These are phyloP conservation scores for Planococcus citri DNA, from an alignment of 1,140 invertebrate species.

Conservation along the genomic window DNA sequence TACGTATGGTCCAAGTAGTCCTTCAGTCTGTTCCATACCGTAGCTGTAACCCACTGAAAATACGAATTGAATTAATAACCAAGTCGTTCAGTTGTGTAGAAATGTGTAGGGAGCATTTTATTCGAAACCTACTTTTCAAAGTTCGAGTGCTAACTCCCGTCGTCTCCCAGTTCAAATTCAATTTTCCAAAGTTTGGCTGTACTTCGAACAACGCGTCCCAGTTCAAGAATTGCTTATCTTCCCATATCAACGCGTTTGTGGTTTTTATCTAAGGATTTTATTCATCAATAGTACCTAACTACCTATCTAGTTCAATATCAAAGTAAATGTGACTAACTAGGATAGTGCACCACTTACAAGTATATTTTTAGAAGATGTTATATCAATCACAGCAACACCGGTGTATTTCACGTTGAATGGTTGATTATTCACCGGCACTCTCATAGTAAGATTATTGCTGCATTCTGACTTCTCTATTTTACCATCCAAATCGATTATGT, in stretches of 20 bases:
- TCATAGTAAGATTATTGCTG: neutral
- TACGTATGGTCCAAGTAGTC: neutral
- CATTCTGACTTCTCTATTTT: neutral
- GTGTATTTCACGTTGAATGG: neutral
- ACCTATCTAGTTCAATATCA: no score
- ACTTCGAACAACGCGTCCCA: neutral
- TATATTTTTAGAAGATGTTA: neutral
- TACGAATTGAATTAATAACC: neutral
- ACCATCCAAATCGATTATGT: neutral
- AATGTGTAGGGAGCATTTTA: neutral
- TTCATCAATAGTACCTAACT: neutral
- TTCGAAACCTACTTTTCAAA: neutral
- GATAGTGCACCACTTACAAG: neutral
- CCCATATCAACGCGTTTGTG: neutral
- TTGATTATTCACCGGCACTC: neutral
- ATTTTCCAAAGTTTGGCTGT: neutral
- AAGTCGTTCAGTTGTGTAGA: neutral
- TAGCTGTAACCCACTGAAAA: conserved; percentile 3
- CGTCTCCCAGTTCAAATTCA: neutral
- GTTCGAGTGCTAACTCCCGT: neutral
- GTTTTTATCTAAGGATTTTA: conserved; percentile 6
- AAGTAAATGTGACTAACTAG: no score
- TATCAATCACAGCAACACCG: neutral
- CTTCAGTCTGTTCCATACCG: neutral
- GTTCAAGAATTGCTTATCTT: neutral